Evolutionary conservation across 1,140 invertebrate genomes (phyloP).

Genomic region (Cepaea nemoralis): DNA sequence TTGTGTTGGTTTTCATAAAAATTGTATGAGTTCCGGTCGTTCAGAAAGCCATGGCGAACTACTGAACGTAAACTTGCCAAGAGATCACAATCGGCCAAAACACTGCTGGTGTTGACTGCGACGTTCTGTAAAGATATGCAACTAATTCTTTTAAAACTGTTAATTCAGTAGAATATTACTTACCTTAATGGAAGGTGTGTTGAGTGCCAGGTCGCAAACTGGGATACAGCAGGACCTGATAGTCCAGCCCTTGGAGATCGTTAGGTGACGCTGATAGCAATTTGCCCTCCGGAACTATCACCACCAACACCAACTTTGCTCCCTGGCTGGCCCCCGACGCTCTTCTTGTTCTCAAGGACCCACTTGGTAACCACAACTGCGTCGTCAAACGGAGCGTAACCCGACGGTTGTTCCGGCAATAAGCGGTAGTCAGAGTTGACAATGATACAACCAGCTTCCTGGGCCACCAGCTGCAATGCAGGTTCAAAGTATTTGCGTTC

Average conservation of each 20-base stretch:
- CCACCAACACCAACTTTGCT: conserved; percentile 26
- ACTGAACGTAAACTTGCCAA: too few species aligned
- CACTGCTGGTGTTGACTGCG: background rate
- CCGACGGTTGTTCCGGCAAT: background rate
- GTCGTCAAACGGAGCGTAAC: conserved; percentile 8
- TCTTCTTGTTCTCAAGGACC: conserved; percentile 24
- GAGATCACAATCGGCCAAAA: too few species aligned
- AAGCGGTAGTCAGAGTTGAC: conserved; percentile 14
- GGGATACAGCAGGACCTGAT: conserved; percentile 12
- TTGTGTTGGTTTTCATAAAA: too few species aligned
- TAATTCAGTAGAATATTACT: background rate
- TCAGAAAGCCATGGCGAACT: too few species aligned
- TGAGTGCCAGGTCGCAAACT: background rate
- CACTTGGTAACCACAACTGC: background rate
- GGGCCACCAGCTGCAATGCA: background rate
- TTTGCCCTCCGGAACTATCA: conserved; percentile 17
- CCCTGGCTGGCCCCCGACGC: background rate
- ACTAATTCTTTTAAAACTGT: too few species aligned
- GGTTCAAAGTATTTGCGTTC: background rate
- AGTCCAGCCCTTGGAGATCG: conserved; percentile 1
- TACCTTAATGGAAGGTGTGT: background rate
- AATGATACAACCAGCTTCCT: background rate
- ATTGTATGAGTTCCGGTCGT: too few species aligned
- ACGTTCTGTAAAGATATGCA: too few species aligned
- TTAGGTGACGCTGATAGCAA: conserved; percentile 6